Evolutionary conservation across 2,797 vertebrate genomes (phyloP), one percentile per base, ranked within the genome.

Genomic region (Danio jaintianensis): DNA sequence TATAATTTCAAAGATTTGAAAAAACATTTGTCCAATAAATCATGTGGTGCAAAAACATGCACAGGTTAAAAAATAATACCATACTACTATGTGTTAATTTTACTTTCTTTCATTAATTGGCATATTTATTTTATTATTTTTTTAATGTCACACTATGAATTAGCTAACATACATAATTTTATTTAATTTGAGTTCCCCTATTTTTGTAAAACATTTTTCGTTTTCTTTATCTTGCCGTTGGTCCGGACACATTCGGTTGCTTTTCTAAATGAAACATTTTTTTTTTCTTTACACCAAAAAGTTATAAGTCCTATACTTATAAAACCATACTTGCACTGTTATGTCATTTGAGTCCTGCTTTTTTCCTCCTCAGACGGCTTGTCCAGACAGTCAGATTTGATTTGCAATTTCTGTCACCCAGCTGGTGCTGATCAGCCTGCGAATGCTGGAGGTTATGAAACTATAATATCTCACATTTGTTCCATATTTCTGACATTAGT

Each of bases 401-500:
- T 75, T 83, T 38, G 63, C 69, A 64, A 74, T 70, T 84, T 84
- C 18, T 82, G 72, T 76, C 69, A 72, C 50, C 56, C 73, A 70
- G 73, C 69, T 45, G 47, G 36, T 64, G 11, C 48, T 53, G 59
- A 72, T 83, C 72, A 75, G 50, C 66, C 68, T 47, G 67, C 40
- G 38, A 45, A 74, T 58, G 67, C 80, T 68, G 80, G 52, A 72
- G 47, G 40, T 81, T 79, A 71, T 47, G 18, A 72, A 38, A 36
- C 80, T 71, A 78, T 50, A 48, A 68, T 59, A 56, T 78, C 62
- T 68, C 40, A n/a, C 42, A 66, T 77, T 67, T 80, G 58, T 48
- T 59, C 55, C 59, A 55, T 77, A 66, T 78, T 52, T 72, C 45
- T 36, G 55, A 71, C 67, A 56, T 78, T 45, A 77, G 62, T 59